phyloP scores from a whole-genome alignment of 2,888 invertebrate species.

The Volucella inflata region DNA sequence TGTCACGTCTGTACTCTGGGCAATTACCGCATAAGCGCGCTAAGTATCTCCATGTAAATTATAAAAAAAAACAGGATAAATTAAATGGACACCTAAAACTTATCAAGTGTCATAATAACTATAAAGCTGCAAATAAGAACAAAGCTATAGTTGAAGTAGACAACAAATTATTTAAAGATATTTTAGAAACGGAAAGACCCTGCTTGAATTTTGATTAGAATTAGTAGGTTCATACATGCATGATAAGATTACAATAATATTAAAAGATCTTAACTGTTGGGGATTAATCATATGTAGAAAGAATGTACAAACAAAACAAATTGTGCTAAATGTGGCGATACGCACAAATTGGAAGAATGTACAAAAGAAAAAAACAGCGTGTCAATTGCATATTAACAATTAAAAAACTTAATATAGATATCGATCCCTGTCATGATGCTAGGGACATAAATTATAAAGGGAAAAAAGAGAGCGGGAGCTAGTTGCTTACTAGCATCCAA shows the following conservation, averaged over 20 bases:
- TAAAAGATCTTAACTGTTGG: too few relatives aligned
- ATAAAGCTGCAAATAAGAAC: constrained; percentile 23
- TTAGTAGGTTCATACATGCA: too few relatives aligned
- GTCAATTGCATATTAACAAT: constrained; percentile 13
- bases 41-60: too few relatives aligned
- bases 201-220: constrained; percentile 16
- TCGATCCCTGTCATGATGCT: constrained; percentile 5
- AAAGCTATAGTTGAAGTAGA: constrained; percentile 44
- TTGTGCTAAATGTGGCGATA: constrained; percentile 1
- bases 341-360: constrained; percentile 10
- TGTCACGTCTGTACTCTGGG: too few relatives aligned
- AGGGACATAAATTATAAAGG: constrained; percentile 25
- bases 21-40: too few relatives aligned
- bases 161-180: constrained; percentile 17
- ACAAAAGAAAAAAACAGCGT: constrained; percentile 14
- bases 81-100: constrained; percentile 13
- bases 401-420: constrained; percentile 18
- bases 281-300: too few relatives aligned
- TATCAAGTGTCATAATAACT: constrained; percentile 9
- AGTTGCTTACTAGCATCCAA: too few relatives aligned
- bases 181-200: constrained; percentile 23
- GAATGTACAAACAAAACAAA: too few relatives aligned
- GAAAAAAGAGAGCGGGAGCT: too few relatives aligned
- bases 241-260: too few relatives aligned
- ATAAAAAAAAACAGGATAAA: constrained; percentile 25